Conservation (phyloP, 2,113 vertebrate species). For the Melanotaenia duboulayi region DNA sequence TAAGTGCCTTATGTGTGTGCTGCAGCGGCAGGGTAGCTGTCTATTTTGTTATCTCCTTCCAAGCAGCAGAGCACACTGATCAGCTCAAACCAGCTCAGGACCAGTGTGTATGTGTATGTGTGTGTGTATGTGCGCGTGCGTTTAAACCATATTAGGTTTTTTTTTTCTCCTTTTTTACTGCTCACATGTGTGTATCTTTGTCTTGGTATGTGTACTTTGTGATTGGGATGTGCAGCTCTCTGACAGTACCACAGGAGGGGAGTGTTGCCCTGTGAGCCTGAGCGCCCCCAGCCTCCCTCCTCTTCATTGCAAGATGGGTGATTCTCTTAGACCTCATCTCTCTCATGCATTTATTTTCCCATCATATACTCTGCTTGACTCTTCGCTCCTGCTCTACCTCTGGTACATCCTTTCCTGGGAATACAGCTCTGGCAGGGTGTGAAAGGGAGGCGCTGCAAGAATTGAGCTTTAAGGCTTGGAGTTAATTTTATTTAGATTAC, state of each 20-base stretch:
- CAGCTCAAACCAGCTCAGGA: constrained; percentile 43
- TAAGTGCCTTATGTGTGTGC: constrained; percentile 59
- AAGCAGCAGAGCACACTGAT: constrained; percentile 59
- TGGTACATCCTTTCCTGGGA: constrained; percentile 53
- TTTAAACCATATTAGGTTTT: constrained; percentile 3
- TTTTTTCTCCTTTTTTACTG: not conserved
- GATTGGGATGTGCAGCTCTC: constrained; percentile 71
- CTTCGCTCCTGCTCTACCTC: constrained; percentile 1
- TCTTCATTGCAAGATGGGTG: constrained; percentile 45
- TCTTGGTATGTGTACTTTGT: not conserved
- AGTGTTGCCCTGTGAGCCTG: constrained; percentile 72
- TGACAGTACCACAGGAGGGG: constrained; percentile 80
- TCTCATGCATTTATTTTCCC: not conserved
- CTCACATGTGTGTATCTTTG: not conserved
- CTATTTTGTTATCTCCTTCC: constrained; percentile 73
- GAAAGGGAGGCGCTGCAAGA: not conserved
- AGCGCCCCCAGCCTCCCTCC: constrained; percentile 35
- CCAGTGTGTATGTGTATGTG: not conserved
- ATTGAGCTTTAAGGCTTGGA: constrained; percentile 7
- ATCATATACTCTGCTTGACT: not conserved
- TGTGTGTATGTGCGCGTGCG: not conserved
- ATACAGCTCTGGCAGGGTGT: not conserved
- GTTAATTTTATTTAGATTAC: constrained; percentile 11
- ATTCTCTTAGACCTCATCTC: constrained; percentile 36
- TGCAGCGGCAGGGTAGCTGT: constrained; percentile 29